phyloP scores from a whole-genome alignment of 2,113 vertebrate genomes.

The Cathartes aura region DNA sequence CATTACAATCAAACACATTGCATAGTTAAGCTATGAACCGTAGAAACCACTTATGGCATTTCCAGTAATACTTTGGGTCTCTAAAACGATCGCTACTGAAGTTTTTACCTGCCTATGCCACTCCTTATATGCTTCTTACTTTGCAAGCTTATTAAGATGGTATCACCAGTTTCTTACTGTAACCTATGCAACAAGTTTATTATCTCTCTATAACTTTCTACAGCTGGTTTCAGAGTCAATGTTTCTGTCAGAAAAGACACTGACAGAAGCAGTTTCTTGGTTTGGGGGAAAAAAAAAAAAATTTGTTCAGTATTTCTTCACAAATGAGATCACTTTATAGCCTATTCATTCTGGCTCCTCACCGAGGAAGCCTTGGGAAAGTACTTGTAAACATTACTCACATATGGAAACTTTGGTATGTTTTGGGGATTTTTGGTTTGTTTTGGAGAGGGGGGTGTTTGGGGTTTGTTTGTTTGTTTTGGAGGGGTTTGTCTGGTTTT shows the following conservation, averaged over 20 bases:
- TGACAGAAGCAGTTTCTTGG: background rate
- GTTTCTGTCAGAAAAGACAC: background rate
- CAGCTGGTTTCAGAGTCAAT: background rate
- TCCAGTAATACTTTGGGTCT: background rate
- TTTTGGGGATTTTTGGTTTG: background rate
- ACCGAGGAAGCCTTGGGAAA: background rate
- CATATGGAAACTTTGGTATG: background rate
- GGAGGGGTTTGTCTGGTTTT: background rate
- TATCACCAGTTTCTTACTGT: background rate
- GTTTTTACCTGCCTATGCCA: background rate
- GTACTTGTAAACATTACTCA: background rate
- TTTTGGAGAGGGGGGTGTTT: rapidly evolving
- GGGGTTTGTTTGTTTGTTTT: background rate
- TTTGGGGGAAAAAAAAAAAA: background rate
- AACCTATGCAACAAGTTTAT: background rate
- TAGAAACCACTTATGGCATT: background rate
- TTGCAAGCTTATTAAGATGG: background rate
- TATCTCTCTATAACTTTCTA: background rate
- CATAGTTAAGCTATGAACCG: background rate
- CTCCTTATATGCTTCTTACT: background rate
- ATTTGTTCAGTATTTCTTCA: background rate
- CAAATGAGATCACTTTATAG: background rate
- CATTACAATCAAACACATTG: background rate
- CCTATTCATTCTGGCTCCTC: background rate
- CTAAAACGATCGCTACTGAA: background rate